Evolutionary conservation across 30 jellyfish, hydroid and myxozoan genomes (phyloP).

Genomic region (Hydra vulgaris): DNA sequence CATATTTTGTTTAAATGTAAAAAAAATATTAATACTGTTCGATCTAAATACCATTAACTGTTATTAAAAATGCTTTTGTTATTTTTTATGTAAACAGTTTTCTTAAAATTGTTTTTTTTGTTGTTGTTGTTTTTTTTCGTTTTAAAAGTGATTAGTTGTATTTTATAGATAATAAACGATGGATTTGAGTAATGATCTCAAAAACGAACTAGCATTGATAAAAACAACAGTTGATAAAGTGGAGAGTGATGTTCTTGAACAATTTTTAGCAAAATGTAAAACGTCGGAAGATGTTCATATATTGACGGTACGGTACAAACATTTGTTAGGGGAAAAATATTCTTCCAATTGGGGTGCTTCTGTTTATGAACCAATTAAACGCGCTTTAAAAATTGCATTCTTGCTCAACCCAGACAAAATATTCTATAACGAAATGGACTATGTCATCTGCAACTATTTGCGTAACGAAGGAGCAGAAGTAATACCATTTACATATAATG

Average conservation of each 20-base stretch:
- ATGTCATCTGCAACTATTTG: background rate
- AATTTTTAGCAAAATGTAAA: background rate
- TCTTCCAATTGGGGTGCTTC: background rate
- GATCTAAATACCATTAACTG: too few species aligned
- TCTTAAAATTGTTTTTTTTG: too few species aligned
- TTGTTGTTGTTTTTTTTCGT: too few species aligned
- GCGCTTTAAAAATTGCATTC: background rate
- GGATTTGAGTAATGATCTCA: background rate
- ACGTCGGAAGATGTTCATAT: background rate
- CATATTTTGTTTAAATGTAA: too few species aligned
- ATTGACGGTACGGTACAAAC: background rate
- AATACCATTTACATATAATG: background rate
- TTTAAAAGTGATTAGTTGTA: too few species aligned
- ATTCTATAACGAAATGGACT: background rate
- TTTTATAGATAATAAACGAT: too few species aligned
- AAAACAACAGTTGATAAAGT: background rate
- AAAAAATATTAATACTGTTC: too few species aligned
- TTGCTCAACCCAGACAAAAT: background rate
- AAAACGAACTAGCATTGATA: background rate
- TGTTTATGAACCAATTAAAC: background rate
- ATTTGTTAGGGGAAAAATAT: background rate
- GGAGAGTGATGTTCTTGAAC: background rate
- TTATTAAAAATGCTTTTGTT: too few species aligned
- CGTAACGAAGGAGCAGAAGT: background rate
- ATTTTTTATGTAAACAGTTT: too few species aligned